Percentiles rank a stretch among this genome's conserved stretches.
Conservation (phyloP, 92 coral and sea anemone genomes). For the Scolanthus callimorphus region DNA sequence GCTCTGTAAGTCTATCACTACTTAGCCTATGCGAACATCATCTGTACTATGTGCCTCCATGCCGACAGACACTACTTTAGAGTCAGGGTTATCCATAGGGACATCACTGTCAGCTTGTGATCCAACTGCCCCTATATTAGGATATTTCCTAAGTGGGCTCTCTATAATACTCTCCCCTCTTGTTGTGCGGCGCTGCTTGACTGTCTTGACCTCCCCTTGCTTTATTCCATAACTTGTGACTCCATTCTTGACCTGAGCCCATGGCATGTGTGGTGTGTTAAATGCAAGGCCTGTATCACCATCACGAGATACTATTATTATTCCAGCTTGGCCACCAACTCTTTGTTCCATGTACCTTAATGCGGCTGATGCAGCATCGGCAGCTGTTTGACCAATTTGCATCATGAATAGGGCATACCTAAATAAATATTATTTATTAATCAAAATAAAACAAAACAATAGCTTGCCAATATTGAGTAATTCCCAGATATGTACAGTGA, state of each 20-base stretch:
- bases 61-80: conserved; percentile 20
- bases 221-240: conserved; percentile 27
- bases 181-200: neutral
- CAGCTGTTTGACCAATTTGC: conserved; percentile 42
- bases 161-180: conserved; percentile 13
- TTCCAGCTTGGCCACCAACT: conserved; percentile 37
- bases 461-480: too few relatives aligned
- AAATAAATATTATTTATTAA: too few relatives aligned
- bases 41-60: conserved; percentile 20
- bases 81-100: conserved; percentile 12
- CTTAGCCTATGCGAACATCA: conserved; percentile 19
- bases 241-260: conserved; percentile 42
- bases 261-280: conserved; percentile 35
- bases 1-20: too few relatives aligned
- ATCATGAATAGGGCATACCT: conserved; percentile 43
- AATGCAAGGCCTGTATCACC: conserved; percentile 36
- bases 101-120: conserved; percentile 1
- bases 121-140: conserved; percentile 14
- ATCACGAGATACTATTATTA: conserved; percentile 25
- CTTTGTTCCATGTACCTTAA: conserved; percentile 40
- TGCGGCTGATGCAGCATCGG: conserved; percentile 42
- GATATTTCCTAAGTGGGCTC: conserved; percentile 1
- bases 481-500: too few relatives aligned
- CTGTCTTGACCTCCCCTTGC: conserved; percentile 30
- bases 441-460: too few relatives aligned